Conservation (phyloP, 2,113 vertebrate genomes). For the Collichthys lucidus region DNA sequence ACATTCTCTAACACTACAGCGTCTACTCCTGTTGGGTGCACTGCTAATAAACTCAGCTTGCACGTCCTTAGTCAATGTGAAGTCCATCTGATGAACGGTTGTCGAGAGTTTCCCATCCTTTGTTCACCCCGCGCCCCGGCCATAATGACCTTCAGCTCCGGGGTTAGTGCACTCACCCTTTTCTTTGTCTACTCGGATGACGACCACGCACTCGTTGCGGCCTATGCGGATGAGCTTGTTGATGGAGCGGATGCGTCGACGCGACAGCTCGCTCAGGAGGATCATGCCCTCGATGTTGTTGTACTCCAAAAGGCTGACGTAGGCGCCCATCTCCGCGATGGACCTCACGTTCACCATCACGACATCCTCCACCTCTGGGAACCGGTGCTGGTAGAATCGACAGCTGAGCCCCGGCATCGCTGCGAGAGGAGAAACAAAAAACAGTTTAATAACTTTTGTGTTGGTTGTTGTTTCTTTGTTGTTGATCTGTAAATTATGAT, state of each 20-base stretch:
- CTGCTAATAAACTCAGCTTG: too few relatives aligned
- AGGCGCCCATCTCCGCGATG: slow-evolving; percentile 99
- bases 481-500: too few relatives aligned
- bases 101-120: neutral
- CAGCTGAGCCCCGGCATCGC: slow-evolving; percentile 97
- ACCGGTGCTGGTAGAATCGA: slow-evolving; percentile 98
- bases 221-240: slow-evolving; percentile 99
- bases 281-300: slow-evolving; percentile 99
- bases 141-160: neutral
- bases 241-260: slow-evolving; percentile 97
- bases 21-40: too few relatives aligned
- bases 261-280: slow-evolving; percentile 95
- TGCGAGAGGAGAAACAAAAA: slow-evolving; percentile 58
- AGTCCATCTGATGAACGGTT: too few relatives aligned
- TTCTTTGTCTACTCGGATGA: slow-evolving; percentile 98
- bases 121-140: too few relatives aligned
- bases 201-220: slow-evolving; percentile 97
- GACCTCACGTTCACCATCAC: slow-evolving; percentile 99
- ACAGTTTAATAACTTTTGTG: too few relatives aligned
- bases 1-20: too few relatives aligned
- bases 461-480: neutral
- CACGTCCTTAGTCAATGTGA: too few relatives aligned
- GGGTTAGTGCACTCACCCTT: slow-evolving; percentile 86
- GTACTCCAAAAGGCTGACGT: slow-evolving; percentile 97
- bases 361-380: slow-evolving; percentile 98